Base-by-base conservation (phyloP, 2,888 invertebrate genomes). In the Arrhopalites spinosus region DNA sequence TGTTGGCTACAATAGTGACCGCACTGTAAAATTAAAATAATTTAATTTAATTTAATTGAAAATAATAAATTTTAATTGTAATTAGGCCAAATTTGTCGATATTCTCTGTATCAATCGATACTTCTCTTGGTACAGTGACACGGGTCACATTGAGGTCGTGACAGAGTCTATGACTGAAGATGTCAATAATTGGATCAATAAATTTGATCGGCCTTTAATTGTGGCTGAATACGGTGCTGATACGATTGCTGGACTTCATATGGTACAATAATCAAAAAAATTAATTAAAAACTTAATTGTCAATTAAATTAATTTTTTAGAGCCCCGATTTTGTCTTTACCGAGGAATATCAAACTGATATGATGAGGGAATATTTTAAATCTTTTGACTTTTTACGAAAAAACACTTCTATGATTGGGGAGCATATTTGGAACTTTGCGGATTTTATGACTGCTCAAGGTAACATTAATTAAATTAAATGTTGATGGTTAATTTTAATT, bases 221-320 rank as follows among this genome's bases (percentile, higher is more conserved):
- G 92, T 98, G 89, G 90, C 93, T 0, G 98, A 99, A 85, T 99
- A 98, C 85, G 99, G 98, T 0, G 96, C 96, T 0, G 99, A 98
- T 83, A 95, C 98, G 0, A 88, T 97, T 81, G 89, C 93, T 73
- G 98, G 98, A 59, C 86, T 98, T 78, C 98, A 98, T 86, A 89
- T 91, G 86, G 96, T 96, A 86, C 11, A n/a, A 11, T 36, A 36
- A 36, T 11, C n/a, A n/a, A 36, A 36, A 11, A 36, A 11, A 36
- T 36, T 36, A n/a, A n/a, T n/a, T n/a, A n/a, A n/a, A n/a, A n/a
- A n/a, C n/a, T 36, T 36, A 36, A 36, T 36, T 36, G 36, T 11
- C 36, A 36, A 36, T 36, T 36, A 36, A 36, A 36, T 7, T 36
- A 36, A 36, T 36, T 36, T 36, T 36, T 75, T 82, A 88, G 88